A percentile compares a stretch with the other conserved stretches of the same genome.
These are phyloP conservation scores for Prunella himalayana DNA, from an alignment of 2,113 vertebrate genomes.

Conservation along the genomic window DNA sequence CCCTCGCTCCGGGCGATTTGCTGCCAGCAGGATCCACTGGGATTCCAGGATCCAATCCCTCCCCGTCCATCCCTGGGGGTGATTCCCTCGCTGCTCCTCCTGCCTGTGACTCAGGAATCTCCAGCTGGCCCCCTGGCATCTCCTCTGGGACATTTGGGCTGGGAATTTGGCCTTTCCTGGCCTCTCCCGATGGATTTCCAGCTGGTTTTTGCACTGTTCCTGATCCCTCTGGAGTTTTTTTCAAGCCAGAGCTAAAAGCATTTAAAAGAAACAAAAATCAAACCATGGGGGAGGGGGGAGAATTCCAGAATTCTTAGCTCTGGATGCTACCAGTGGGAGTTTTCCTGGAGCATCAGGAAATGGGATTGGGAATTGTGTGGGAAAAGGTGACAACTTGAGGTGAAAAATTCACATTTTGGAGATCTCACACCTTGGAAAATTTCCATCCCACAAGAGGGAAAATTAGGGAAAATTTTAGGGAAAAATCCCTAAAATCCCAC, in stretches of 20 bases:
- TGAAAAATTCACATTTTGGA: background rate
- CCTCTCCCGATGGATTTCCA: slow-evolving; percentile 57
- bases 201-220: slow-evolving; percentile 61
- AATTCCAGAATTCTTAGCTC: slow-evolving; percentile 56
- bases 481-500: too few relatives aligned
- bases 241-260: slow-evolving; percentile 70
- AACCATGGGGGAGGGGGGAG: slow-evolving; percentile 49
- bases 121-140: background rate
- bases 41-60: background rate
- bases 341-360: slow-evolving; percentile 11
- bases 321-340: background rate
- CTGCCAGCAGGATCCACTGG: background rate
- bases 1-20: background rate
- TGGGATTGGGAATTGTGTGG: background rate
- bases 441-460: background rate
- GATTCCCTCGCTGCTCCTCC: background rate
- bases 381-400: background rate
- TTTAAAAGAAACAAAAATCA: slow-evolving; percentile 73
- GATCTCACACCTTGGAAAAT: rapidly evolving
- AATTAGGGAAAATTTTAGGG: too few relatives aligned
- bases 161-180: slow-evolving; percentile 36
- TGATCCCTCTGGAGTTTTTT: slow-evolving; percentile 66
- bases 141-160: background rate
- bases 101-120: background rate
- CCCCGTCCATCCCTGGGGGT: background rate